phyloP scores from a whole-genome alignment of 2,888 invertebrate species.

The Macropis europaea region DNA sequence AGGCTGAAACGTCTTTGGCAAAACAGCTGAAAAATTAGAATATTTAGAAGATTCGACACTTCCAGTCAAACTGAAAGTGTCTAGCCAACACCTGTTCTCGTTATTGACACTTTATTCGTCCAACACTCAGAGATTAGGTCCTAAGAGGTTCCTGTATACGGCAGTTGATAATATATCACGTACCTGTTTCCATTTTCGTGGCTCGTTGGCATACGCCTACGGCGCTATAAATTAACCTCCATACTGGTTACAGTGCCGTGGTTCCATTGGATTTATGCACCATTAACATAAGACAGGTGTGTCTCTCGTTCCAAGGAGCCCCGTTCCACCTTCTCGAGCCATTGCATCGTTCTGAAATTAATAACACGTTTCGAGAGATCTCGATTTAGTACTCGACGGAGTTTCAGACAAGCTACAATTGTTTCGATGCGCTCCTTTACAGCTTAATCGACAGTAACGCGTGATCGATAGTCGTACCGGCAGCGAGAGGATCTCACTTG shows the following conservation, averaged over 20 bases:
- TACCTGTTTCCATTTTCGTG: constrained; percentile 19
- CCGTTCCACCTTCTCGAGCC: neutral
- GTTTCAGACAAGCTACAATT: constrained; percentile 47
- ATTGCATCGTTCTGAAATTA: constrained; percentile 33
- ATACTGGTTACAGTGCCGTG: constrained; percentile 9
- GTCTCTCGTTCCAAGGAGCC: constrained; percentile 18
- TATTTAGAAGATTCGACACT: too few relatives aligned
- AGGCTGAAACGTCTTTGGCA: too few relatives aligned
- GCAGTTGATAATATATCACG: constrained; percentile 3
- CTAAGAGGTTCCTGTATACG: neutral
- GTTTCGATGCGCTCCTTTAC: constrained; percentile 43
- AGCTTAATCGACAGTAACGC: constrained; percentile 53
- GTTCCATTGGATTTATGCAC: constrained; percentile 52
- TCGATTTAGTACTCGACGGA: constrained; percentile 31
- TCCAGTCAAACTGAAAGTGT: neutral
- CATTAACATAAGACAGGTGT: constrained; percentile 60
- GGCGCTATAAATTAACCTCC: constrained; percentile 44
- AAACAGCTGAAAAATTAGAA: too few relatives aligned
- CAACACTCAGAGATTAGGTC: neutral
- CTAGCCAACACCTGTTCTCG: constrained; percentile 13
- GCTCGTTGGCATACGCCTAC: constrained; percentile 26
- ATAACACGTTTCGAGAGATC: constrained; percentile 50
- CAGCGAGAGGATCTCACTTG: constrained; percentile 37
- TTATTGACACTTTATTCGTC: neutral
- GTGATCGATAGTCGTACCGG: constrained; percentile 46